These are phyloP conservation scores for Eonycteris spelaea DNA, from an alignment of 2,113 vertebrate species.

Conservation along the genomic window DNA sequence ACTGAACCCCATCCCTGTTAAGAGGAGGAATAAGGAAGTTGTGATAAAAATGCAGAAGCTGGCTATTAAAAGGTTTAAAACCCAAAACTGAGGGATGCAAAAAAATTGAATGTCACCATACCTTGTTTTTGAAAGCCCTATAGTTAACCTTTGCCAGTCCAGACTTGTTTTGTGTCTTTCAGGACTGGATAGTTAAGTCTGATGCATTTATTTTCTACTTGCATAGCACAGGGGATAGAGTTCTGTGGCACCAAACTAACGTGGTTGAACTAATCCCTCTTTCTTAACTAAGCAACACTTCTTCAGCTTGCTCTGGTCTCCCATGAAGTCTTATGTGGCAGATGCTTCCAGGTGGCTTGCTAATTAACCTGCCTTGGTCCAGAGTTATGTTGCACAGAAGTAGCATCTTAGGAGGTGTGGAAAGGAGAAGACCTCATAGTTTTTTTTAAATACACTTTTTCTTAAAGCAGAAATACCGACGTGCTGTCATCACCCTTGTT, in stretches of 20 bases:
- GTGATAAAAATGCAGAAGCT: neutral
- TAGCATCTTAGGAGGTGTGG: slow-evolving; percentile 21
- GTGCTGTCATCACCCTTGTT: neutral
- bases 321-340: neutral
- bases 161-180: neutral
- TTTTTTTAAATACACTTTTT: slow-evolving; percentile 3
- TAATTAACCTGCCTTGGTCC: neutral
- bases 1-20: neutral
- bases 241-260: slow-evolving; percentile 21
- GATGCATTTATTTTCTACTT: neutral
- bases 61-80: slow-evolving; percentile 28
- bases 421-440: neutral
- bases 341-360: neutral
- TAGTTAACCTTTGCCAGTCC: neutral
- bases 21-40: slow-evolving; percentile 2
- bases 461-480: neutral
- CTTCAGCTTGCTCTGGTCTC: neutral
- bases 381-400: slow-evolving; percentile 17
- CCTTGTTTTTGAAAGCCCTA: neutral
- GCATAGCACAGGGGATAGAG: neutral
- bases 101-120: neutral
- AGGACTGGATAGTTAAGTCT: slow-evolving; percentile 3
- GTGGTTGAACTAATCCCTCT: slow-evolving; percentile 11
- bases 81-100: neutral
- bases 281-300: neutral